A percentile compares a stretch with the other conserved stretches of the same genome.
These are phyloP conservation scores for Caenorhabditis briggsae DNA, from an alignment of 1,140 invertebrate genomes.

Conservation along the genomic window DNA sequence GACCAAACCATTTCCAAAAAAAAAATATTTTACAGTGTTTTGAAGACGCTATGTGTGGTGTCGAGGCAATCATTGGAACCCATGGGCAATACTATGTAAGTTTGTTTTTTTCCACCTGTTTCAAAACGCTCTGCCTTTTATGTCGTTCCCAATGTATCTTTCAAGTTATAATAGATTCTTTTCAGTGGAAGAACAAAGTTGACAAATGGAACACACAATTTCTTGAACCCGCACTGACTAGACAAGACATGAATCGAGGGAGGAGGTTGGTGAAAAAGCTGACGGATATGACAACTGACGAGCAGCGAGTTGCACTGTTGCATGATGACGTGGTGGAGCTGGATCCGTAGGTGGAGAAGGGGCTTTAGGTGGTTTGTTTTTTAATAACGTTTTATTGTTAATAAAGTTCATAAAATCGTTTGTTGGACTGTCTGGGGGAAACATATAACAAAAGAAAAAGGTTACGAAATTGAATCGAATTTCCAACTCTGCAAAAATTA, in stretches of 20 bases:
- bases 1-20: too few relatives aligned
- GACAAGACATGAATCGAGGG: constrained; percentile 42
- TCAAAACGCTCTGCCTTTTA: not conserved
- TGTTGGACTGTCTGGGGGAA: too few relatives aligned
- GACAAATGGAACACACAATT: constrained; percentile 39
- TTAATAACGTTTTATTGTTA: too few relatives aligned
- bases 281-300: constrained; percentile 31
- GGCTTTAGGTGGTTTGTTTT: too few relatives aligned
- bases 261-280: constrained; percentile 6
- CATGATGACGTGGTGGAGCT: not conserved
- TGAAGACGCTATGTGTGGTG: constrained; percentile 40
- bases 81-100: constrained; percentile 37
- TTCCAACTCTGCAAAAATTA: too few relatives aligned
- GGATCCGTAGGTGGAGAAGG: not conserved
- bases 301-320: constrained; percentile 7
- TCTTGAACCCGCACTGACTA: not conserved
- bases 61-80: constrained; percentile 26
- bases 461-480: too few relatives aligned
- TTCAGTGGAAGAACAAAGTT: constrained; percentile 36
- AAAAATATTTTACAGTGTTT: not conserved
- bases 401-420: too few relatives aligned
- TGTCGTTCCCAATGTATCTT: not conserved
- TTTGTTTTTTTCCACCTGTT: not conserved
- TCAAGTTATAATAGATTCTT: not conserved
- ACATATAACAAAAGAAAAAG: too few relatives aligned